phyloP scores from a whole-genome alignment of 2,888 invertebrate genomes.

The Andricus quercusramuli region DNA sequence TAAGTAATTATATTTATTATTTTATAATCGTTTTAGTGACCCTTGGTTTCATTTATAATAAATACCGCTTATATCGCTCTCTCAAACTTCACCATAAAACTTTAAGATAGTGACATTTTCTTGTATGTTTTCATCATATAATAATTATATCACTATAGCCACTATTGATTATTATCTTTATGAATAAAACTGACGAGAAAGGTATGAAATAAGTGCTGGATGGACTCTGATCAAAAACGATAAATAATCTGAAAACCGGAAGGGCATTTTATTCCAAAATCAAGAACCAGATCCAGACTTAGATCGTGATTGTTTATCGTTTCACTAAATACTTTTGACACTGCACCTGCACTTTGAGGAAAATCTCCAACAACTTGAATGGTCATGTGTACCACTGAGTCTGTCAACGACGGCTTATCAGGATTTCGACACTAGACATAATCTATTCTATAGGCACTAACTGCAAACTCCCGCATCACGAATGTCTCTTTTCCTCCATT shows the following conservation, averaged over 20 bases:
- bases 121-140: background rate
- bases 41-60: too few species aligned
- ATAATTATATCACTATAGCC: background rate
- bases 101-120: background rate
- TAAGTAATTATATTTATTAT: too few species aligned
- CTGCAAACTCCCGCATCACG: background rate
- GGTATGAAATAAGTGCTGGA: too few species aligned
- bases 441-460: background rate
- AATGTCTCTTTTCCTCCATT: slow-evolving; percentile 12
- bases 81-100: background rate
- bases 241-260: too few species aligned
- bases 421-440: background rate
- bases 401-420: background rate
- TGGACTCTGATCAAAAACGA: too few species aligned
- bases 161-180: background rate
- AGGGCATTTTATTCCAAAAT: too few species aligned
- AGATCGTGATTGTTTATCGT: background rate
- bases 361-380: background rate
- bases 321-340: background rate
- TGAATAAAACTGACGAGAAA: too few species aligned
- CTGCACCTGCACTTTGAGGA: background rate
- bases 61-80: background rate
- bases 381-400: slow-evolving; percentile 8
- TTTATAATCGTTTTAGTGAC: too few species aligned
- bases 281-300: too few species aligned